Evolutionary conservation across 2,888 invertebrate genomes (phyloP), one percentile per base, ranked within the genome.

Genomic region (Polymixis lichenea): DNA sequence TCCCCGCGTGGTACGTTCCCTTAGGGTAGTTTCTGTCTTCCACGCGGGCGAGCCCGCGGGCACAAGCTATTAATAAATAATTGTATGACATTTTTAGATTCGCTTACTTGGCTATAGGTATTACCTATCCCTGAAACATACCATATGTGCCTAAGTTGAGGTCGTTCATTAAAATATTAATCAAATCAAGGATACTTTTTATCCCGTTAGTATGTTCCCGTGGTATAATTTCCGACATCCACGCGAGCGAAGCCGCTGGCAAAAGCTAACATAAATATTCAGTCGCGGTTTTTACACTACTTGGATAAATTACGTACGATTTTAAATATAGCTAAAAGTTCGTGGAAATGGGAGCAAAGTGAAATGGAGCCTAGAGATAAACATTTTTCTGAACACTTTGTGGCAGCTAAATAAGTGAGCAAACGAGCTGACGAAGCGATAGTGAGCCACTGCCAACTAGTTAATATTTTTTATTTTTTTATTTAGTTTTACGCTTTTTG

Each of bases 281-380:
- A 56, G 65, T 55, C 58, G 6, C 32, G 58, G 58, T 60, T 55
- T 60, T 22, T 32, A 56, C 38, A 51, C 28, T 68, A 67, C 15
- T n/a, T 3, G 51, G 56, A 68, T 51, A 51, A 60, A 51, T 62
- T 53, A 49, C 15, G 17, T 61, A 53, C 43, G 38, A 73, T 84
- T 84, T 80, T 55, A 43, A 69, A 73, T 64, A 62, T 55, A 85
- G 22, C 56, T n/a, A 28, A 25, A 51, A 53, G 72, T 53, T 85
- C 25, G 55, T 43, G 61, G 49, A 68, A 73, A 72, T 69, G 68
- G 56, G 43, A 56, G 72, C 75, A 22, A n/a, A 69, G 84, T 75
- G 70, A 84, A 83, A 78, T 75, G 75, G 58, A 83, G 84, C 60
- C 65, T 49, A 73, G 75, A 83, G 86, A 83, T 83, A 86, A 83